Base-by-base conservation (phyloP, 35 echinoderm and acorn worm species). In the Stichopus chloronotus region DNA sequence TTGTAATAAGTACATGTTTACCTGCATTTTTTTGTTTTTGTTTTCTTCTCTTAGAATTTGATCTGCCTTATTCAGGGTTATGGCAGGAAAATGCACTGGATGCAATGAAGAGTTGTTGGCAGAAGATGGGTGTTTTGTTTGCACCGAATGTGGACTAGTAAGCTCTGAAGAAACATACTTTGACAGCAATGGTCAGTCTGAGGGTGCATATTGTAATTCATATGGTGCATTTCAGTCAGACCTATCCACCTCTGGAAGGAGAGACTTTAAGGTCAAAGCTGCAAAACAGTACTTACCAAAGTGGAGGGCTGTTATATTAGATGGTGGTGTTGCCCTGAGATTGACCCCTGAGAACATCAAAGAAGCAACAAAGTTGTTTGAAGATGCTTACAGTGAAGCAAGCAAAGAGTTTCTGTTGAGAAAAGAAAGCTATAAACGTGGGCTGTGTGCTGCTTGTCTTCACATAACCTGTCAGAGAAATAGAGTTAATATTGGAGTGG, bases 391-490 rank as follows among this genome's bases (percentile, higher is more conserved):
- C 61, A 17, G 19, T 61, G 57, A 89, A 22, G 16, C 82, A 19
- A 58, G 17, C 17, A 85, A 58, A 55, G 20, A 6, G 17, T 53
- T 85, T 7, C 19, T 58, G 22, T 20, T 57, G 5, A 89, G 52
- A 17, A 58, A 20, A 52, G 87, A 89, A 6, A 17, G 24, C n/a
- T 89, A 19, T 8, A 89, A 89, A 43, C 87, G 87, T 52, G 87
- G 87, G 11, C 9, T 89, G 25, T 89, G 87, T 71, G 87, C 57
- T 20, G 87, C 87, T 5, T 89, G 87, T 14, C 61, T 89, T 12
- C 57, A 89, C 55, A 43, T 89, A 14, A 61, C 60, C 13, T 89
- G 87, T 54, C 87, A 72, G 87, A 21, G 13, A 17, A 61, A 89
- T 71, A n/a, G 59, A 11, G 14, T 89, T 52, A 52, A 58, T 25